phyloP scores from a whole-genome alignment of 2,888 invertebrate genomes.

The Campoplex nolae region DNA sequence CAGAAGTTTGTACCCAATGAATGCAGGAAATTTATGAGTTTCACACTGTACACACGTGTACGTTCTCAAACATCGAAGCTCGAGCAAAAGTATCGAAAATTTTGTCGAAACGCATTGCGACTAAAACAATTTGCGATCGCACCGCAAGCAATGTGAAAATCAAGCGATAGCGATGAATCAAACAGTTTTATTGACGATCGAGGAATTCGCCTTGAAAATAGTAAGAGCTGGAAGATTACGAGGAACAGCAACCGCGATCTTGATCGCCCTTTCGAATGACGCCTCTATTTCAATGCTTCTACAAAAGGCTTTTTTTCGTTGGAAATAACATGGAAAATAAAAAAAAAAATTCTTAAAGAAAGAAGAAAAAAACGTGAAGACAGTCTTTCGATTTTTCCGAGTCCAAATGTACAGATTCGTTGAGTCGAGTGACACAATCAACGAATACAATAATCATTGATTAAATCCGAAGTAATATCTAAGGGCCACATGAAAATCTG shows the following conservation, averaged over 20 bases:
- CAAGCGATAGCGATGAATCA: constrained; percentile 58
- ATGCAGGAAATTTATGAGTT: constrained; percentile 37
- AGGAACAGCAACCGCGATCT: not conserved
- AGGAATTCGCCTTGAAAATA: constrained; percentile 52
- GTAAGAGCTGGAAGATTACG: constrained; percentile 2
- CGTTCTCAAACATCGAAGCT: not conserved
- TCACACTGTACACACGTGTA: not conserved
- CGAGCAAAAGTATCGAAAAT: constrained; percentile 25
- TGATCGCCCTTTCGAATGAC: not conserved
- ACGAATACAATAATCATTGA: not conserved
- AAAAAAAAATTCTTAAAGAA: not conserved
- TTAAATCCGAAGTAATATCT: not conserved
- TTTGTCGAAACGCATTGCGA: constrained; percentile 52
- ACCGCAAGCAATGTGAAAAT: constrained; percentile 17
- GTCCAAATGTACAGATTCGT: not conserved
- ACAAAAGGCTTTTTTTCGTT: not conserved
- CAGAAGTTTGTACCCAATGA: constrained; percentile 22
- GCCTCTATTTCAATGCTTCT: not conserved
- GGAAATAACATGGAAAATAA: not conserved
- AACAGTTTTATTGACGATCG: constrained; percentile 58
- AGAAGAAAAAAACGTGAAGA: too few relatives aligned
- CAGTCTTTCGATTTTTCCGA: not conserved
- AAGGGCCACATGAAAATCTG: not conserved
- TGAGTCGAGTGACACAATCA: not conserved
- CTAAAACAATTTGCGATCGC: constrained; percentile 46